Evolutionary conservation across 2,113 vertebrate genomes (phyloP).

Genomic region (Otus sunia): DNA sequence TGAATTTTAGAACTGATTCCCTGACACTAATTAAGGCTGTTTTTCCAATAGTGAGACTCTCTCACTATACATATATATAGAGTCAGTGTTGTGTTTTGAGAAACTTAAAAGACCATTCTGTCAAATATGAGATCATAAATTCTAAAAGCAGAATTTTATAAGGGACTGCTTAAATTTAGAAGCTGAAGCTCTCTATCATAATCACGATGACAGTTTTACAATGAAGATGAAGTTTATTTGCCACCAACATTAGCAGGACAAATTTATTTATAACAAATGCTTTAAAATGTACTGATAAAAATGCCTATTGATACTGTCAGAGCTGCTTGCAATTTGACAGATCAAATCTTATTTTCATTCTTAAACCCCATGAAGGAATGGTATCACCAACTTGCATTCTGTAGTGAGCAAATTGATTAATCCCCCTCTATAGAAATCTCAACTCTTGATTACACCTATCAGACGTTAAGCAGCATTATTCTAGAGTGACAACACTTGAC

Average conservation of each 20-base stretch:
- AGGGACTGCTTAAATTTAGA: constrained; percentile 36
- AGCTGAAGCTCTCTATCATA: constrained; percentile 42
- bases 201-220: constrained; percentile 43
- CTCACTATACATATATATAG: neutral
- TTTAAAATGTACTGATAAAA: constrained; percentile 75
- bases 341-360: constrained; percentile 89
- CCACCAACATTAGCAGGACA: constrained; percentile 74
- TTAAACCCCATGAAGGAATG: constrained; percentile 75
- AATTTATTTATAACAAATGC: constrained; percentile 78
- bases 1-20: neutral
- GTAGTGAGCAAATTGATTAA: constrained; percentile 93
- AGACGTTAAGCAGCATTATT: constrained; percentile 94
- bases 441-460: constrained; percentile 92
- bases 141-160: neutral
- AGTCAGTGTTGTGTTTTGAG: neutral
- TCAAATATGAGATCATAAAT: neutral
- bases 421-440: constrained; percentile 93
- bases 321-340: constrained; percentile 85
- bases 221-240: constrained; percentile 67
- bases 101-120: neutral
- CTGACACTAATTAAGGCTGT: neutral
- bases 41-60: neutral
- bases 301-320: constrained; percentile 71
- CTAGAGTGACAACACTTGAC: constrained; percentile 91
- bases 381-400: constrained; percentile 84